Evolutionary conservation across 2,113 vertebrate genomes (phyloP).

Genomic region (Pitta sordida): DNA sequence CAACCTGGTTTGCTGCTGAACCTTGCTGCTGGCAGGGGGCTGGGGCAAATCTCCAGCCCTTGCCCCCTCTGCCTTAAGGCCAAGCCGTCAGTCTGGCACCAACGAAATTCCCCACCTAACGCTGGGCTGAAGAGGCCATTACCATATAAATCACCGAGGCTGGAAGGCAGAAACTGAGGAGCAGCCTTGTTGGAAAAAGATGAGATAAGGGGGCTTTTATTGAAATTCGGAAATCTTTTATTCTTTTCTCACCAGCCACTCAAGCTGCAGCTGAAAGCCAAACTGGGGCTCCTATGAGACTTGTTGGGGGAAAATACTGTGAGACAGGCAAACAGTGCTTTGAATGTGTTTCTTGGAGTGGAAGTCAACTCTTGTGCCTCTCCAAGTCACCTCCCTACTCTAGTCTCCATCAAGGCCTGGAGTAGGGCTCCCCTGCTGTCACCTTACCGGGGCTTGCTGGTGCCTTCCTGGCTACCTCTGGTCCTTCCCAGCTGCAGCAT

Average conservation of each 20-base stretch:
- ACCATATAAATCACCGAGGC: slow-evolving; percentile 2
- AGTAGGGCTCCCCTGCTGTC: background rate
- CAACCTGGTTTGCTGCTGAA: background rate
- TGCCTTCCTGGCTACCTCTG: background rate
- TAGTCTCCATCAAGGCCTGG: background rate
- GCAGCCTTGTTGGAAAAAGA: background rate
- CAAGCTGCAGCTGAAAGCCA: background rate
- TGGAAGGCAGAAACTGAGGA: background rate
- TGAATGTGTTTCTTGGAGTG: background rate
- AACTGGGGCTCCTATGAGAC: background rate
- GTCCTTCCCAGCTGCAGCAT: background rate
- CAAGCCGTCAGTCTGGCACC: background rate
- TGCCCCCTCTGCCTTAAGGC: background rate
- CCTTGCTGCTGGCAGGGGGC: background rate
- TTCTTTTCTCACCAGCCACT: background rate
- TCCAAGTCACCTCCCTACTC: background rate
- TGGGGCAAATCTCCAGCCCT: background rate
- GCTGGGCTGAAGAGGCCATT: background rate
- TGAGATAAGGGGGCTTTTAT: background rate
- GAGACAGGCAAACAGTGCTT: background rate
- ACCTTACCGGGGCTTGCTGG: background rate
- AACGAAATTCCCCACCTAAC: background rate
- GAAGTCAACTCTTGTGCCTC: background rate
- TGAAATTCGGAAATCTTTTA: background rate
- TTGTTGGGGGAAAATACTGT: background rate